A percentile compares a stretch with the other conserved stretches of the same genome.
Conservation (phyloP, 2,888 invertebrate species). For the Teleogryllus oceanicus region DNA sequence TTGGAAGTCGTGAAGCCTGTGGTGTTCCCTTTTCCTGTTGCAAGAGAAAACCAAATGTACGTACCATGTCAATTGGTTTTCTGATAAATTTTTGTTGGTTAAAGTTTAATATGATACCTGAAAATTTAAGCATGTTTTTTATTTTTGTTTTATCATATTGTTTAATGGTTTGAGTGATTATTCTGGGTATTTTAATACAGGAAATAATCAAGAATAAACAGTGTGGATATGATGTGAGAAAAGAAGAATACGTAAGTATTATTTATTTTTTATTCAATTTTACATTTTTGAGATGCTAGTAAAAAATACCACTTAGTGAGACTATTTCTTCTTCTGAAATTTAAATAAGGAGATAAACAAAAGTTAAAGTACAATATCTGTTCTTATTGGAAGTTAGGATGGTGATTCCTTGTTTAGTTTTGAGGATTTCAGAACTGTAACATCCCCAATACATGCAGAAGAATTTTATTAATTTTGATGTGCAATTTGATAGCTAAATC, state of each 20-base stretch:
- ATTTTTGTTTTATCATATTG: neutral
- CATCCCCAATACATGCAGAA: no score
- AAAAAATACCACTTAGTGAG: no score
- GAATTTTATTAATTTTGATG: no score
- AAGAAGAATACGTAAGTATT: constrained; percentile 80
- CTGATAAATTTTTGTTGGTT: neutral
- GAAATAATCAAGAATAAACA: constrained; percentile 88
- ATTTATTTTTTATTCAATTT: neutral
- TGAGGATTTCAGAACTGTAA: no score
- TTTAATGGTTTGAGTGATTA: neutral
- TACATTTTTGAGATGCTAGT: neutral
- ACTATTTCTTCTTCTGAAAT: no score
- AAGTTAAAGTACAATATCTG: no score
- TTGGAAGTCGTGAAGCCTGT: constrained; percentile 92
- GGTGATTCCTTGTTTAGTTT: no score
- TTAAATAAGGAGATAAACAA: no score
- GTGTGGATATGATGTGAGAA: constrained; percentile 93
- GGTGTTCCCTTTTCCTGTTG: constrained; percentile 99
- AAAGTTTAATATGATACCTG: no score
- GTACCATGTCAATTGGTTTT: constrained; percentile 38
- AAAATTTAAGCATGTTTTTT: neutral
- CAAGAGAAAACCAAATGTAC: constrained; percentile 72
- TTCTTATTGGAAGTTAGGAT: no score
- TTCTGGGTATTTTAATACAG: constrained; percentile 43
- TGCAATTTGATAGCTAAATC: no score